Base-by-base conservation (phyloP, 2,797 vertebrate species). In the Phrynocephalus vlangalii region DNA sequence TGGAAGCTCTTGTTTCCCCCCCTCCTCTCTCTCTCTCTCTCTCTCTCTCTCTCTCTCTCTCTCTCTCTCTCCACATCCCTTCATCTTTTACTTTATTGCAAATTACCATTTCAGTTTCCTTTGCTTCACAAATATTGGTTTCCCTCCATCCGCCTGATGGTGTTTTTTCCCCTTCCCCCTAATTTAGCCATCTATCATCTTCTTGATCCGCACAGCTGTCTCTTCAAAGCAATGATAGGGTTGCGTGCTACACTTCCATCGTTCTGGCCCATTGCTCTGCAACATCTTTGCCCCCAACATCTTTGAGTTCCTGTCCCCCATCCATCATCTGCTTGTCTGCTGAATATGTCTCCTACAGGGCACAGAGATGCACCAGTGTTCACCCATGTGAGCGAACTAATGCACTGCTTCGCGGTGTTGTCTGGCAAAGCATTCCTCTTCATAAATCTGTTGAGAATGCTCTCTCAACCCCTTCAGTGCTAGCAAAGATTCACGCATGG, bases 181-280 rank as follows among this genome's bases (percentile, higher is more conserved):
- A 86, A 87, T 72, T 68, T 77, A 86, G 83, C 76, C 63, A 70
- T 76, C 33, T 89, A 63, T 85, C 66, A 87, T 83, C 80, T 67
- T 87, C 44, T 78, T 70, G 66, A 83, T 56, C 73, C 73, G 60
- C 15, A n/a, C 73, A 77, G 73, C 63, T 77, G 72, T 50, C 63
- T 78, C n/a, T 44, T 78, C 71, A 77, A 56, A 87, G n/a, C n/a
- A 1, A 83, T 8, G 30, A 83, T 77, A 78, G 66, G 73, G 48
- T 83, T 52, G 22, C 63, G 18, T 60, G 63, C 66, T 60, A 22
- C 48, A 22, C 5, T 87, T 83, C 80, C 81, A 70, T 63, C 15
- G 67, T 72, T 44, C 73, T 63, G 84, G 66, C 82, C 77, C 84
- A 78, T 78, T 71, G 48, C 72, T 48, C 73, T 9, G 33, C 24